Evolutionary conservation across 1,140 invertebrate species (phyloP).

Genomic region (Diachasmimorpha longicaudata): DNA sequence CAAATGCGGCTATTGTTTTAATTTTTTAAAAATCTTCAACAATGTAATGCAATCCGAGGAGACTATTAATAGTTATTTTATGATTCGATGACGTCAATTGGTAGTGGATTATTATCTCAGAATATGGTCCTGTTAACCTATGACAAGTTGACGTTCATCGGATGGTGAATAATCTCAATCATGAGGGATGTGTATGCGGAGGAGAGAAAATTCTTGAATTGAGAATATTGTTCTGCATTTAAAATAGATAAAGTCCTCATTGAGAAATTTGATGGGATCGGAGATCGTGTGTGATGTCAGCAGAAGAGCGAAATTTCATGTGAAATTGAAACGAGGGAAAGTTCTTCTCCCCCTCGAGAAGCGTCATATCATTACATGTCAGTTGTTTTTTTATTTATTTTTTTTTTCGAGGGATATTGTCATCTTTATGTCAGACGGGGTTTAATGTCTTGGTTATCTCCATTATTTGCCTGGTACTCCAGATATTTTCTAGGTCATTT

Average conservation of each 20-base stretch:
- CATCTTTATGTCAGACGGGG: too few species aligned
- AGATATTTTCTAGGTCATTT: too few species aligned
- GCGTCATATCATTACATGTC: too few species aligned
- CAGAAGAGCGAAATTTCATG: too few species aligned
- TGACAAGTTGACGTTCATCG: slow-evolving; percentile 37
- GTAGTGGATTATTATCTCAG: slow-evolving; percentile 47
- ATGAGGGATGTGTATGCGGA: not conserved
- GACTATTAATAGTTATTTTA: not conserved
- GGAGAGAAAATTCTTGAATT: not conserved
- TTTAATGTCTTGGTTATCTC: too few species aligned
- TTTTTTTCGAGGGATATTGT: too few species aligned
- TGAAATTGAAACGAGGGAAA: too few species aligned
- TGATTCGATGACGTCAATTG: slow-evolving; percentile 50
- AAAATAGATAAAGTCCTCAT: not conserved
- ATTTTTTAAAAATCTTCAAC: not conserved
- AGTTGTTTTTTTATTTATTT: too few species aligned
- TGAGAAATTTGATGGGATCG: not conserved
- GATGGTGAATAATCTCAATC: slow-evolving; percentile 46
- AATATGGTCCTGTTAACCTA: slow-evolving; percentile 48
- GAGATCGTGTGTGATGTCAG: too few species aligned
- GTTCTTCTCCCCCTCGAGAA: too few species aligned
- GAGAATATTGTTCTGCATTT: not conserved
- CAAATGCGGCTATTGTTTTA: not conserved
- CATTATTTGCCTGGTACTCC: too few species aligned
- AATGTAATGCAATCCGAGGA: not conserved